These are phyloP conservation scores for Trichopria drosophilae DNA, from an alignment of 2,888 invertebrate species.

Conservation along the genomic window DNA sequence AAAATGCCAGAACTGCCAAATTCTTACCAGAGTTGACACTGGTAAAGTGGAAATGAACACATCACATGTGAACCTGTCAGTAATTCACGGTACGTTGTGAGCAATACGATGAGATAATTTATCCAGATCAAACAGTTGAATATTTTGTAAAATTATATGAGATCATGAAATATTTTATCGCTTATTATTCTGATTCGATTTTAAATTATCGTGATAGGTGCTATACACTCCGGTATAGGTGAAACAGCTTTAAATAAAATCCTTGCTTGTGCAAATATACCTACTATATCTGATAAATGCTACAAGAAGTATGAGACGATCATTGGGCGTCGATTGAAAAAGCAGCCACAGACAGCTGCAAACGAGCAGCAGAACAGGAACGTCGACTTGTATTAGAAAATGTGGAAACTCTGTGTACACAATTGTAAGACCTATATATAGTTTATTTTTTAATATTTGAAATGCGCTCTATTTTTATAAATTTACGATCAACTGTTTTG, in stretches of 20 bases:
- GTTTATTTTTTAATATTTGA: too few relatives aligned
- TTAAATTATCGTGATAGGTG: conserved; percentile 9
- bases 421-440: conserved; percentile 36
- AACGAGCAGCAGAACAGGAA: conserved; percentile 31
- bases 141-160: too few relatives aligned
- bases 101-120: too few relatives aligned
- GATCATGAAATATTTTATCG: too few relatives aligned
- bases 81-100: conserved; percentile 1
- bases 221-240: conserved; percentile 27
- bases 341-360: conserved; percentile 32
- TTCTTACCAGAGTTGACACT: not conserved
- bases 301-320: conserved; percentile 34
- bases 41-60: not conserved
- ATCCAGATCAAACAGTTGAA: too few relatives aligned
- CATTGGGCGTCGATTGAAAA: conserved; percentile 32
- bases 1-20: conserved; percentile 2
- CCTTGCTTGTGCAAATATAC: conserved; percentile 31
- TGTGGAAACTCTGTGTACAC: conserved; percentile 24
- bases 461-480: too few relatives aligned
- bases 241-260: conserved; percentile 32
- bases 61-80: not conserved
- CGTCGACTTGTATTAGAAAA: conserved; percentile 32
- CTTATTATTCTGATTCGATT: too few relatives aligned
- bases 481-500: too few relatives aligned
- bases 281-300: conserved; percentile 15